A percentile compares a stretch with the other conserved stretches of the same genome.
Evolutionary conservation across 2,113 vertebrate species (phyloP).

Genomic region (Picathartes gymnocephalus): DNA sequence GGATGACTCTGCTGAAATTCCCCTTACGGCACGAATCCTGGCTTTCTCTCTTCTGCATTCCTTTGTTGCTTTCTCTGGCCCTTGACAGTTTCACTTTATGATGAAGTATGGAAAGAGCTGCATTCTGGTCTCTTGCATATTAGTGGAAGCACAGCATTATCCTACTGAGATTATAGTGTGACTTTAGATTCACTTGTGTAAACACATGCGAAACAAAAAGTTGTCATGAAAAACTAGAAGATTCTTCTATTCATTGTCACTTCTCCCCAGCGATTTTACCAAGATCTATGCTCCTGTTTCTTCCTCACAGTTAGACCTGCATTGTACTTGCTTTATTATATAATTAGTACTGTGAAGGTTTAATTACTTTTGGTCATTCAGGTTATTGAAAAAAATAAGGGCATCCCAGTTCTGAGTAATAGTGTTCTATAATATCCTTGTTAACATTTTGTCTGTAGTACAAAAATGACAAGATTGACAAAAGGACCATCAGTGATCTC

Average conservation of each 20-base stretch:
- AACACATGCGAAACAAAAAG: not conserved
- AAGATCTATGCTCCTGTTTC: not conserved
- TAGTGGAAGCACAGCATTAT: not conserved
- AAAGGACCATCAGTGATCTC: not conserved
- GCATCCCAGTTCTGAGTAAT: not conserved
- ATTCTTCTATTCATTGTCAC: not conserved
- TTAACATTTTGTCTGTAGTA: not conserved
- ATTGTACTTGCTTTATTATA: not conserved
- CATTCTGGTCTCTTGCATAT: not conserved
- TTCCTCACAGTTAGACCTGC: not conserved
- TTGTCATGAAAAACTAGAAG: not conserved
- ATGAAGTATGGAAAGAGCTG: not conserved
- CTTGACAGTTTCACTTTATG: not conserved
- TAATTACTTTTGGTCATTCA: constrained; percentile 12
- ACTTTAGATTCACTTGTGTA: not conserved
- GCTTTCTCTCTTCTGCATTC: not conserved
- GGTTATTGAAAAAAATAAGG: not conserved
- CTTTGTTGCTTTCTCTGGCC: not conserved
- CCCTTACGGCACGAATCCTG: not conserved
- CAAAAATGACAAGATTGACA: not conserved
- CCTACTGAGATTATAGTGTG: not conserved
- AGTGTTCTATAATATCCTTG: not conserved
- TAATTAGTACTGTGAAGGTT: not conserved
- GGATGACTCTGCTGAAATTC: not conserved
- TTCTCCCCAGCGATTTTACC: not conserved